phyloP scores from a whole-genome alignment of 2,113 vertebrate species.

The Ivindomyrus marchei region DNA sequence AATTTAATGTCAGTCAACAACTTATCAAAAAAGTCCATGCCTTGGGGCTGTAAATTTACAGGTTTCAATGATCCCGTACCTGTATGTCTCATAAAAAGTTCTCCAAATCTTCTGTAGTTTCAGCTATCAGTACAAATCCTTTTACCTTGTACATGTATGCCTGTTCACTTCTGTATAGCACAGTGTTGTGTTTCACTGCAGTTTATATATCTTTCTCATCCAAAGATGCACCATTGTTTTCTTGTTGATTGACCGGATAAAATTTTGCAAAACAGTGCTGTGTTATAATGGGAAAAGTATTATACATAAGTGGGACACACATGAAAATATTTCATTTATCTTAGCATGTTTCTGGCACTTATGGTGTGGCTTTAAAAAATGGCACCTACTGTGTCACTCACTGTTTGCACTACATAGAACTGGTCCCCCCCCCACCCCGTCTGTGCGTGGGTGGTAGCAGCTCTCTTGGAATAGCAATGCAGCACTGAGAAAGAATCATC shows the following conservation, averaged over 20 bases:
- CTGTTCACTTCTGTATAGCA: neutral
- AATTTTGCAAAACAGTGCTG: neutral
- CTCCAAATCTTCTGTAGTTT: neutral
- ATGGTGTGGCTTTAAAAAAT: conserved; percentile 33
- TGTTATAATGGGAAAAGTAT: neutral
- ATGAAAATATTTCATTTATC: neutral
- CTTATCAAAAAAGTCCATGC: neutral
- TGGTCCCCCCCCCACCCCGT: conserved; percentile 30
- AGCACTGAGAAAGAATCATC: conserved; percentile 34
- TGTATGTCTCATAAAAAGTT: neutral
- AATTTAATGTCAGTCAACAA: neutral
- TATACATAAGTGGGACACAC: neutral
- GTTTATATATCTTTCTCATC: neutral
- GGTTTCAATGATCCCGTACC: neutral
- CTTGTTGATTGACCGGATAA: neutral
- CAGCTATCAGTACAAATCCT: neutral
- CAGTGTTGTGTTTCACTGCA: neutral
- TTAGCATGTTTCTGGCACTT: neutral
- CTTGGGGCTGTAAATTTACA: neutral
- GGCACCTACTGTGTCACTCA: conserved; percentile 24
- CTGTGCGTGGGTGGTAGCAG: conserved; percentile 45
- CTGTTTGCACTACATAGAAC: conserved; percentile 30
- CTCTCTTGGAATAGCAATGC: conserved; percentile 48
- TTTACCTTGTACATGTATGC: neutral
- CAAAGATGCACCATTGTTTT: neutral